Base-by-base conservation (phyloP, 2,888 invertebrate species). In the Melieria crassipennis region DNA sequence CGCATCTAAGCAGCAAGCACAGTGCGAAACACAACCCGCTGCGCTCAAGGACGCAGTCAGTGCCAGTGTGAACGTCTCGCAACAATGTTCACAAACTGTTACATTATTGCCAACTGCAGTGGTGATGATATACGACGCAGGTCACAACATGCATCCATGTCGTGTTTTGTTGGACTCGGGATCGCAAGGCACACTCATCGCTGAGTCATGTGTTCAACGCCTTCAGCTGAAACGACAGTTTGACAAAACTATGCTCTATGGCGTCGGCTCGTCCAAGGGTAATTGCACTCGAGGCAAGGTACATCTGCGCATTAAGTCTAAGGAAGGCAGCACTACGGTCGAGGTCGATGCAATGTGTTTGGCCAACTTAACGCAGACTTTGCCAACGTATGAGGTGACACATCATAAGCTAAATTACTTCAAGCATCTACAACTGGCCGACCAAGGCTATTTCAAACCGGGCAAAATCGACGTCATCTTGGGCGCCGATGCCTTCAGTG, bases 81-180 rank as follows among this genome's bases (percentile, higher is more conserved):
- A 69, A 47, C 71, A 67, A 30, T 5, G 5, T 65, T 11, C 10
- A n/a, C 65, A 45, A 16, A 3, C 60, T 13, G 13, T 50, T 5
- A 70, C 69, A 42, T 13, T 74, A 0, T 13, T 72, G 42, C 74
- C 70, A 47, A 74, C 74, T 30, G 73, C 66, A 16, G 57, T 71
- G 10, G 48, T 73, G 1, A 69, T 72, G 64, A 56, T 71, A 6
- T 42, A 42, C 9, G 64, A 75, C 50, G 43, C 30, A 69, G 45
- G 4, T 11, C 46, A 58, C 42, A 68, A 16, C 13, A 43, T 68
- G 4, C 69, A 73, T 56, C 69, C 75, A 48, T 75, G 73, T 47
- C 67, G 70, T 5, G 67, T 71, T 2, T 56, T 75, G 7, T 57
- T 73, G n/a, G 75, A 75, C 16, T 71, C 71, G 4, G 73, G 73